Evolutionary conservation across 2,888 invertebrate genomes (phyloP), one percentile per base, ranked within the genome.

Genomic region (Campaea margaritaria): DNA sequence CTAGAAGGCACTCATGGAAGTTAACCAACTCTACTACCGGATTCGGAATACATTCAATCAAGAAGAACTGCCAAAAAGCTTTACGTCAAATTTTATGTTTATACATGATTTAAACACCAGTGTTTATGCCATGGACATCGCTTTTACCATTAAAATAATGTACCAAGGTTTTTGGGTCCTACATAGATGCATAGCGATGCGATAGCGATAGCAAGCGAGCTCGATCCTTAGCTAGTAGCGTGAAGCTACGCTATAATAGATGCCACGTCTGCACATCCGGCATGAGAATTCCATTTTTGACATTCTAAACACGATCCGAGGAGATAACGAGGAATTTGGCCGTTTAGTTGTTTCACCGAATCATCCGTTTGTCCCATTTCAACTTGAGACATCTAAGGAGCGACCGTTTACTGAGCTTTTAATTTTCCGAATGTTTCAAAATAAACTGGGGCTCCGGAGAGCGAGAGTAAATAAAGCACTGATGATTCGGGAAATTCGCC

Each of bases 381-480:
- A 14, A 11, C 36, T 27, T 43, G 45, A 57, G 50, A 45, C 50
- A 28, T 46, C 45, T 31, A 31, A 31, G 42, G 28, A 41, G 45
- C 21, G 42, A 31, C 48, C 56, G 45, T 69, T 70, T 62, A 53
- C 63, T 16, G 27, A 58, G 57, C 62, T 78, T 79, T 81, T 81
- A 77, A 82, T 81, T 79, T 76, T 70, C 68, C 64, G 70, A 76
- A 74, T 78, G 75, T 74, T 75, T 71, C 66, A 76, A 77, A 78
- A 76, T 75, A 76, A 75, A 76, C 72, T 65, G 70, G 64, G 60
- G 72, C 72, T 49, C 58, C 56, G 68, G 74, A 76, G 74, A 70
- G 72, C 68, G 72, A 65, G 72, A 76, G 73, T 78, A 80, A 81
- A 81, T 82, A 75, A 78, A 82, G 75, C 76, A 74, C 75, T 78